Evolutionary conservation across 1,140 invertebrate genomes (phyloP).

Genomic region (Homarus americanus): DNA sequence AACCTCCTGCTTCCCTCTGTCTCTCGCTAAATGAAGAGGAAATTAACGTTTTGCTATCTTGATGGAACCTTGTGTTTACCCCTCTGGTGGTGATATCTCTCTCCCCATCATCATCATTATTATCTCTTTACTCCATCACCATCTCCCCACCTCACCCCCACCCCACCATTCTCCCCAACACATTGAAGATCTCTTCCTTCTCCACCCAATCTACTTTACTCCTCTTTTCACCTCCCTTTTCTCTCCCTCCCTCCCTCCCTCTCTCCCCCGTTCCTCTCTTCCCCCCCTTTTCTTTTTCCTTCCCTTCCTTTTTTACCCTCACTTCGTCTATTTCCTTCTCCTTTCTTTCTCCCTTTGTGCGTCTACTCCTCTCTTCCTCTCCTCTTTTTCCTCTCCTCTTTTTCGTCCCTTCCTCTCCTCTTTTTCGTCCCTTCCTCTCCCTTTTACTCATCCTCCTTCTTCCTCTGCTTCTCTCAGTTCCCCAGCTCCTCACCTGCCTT

Average conservation of each 20-base stretch:
- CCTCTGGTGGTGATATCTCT: too few relatives aligned
- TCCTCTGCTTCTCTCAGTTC: too few relatives aligned
- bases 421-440: too few relatives aligned
- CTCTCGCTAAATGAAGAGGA: neutral
- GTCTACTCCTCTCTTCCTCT: neutral
- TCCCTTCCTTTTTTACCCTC: neutral
- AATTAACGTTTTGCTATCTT: neutral
- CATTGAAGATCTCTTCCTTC: neutral
- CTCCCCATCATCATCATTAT: too few relatives aligned
- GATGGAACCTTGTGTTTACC: too few relatives aligned
- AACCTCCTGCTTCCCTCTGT: neutral
- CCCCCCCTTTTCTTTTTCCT: neutral
- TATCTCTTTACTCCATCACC: too few relatives aligned
- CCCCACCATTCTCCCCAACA: neutral
- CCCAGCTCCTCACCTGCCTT: too few relatives aligned
- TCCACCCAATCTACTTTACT: too few relatives aligned
- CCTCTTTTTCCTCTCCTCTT: neutral
- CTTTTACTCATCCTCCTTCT: neutral
- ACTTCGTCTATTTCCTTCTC: neutral
- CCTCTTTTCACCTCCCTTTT: neutral
- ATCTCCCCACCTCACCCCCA: too few relatives aligned
- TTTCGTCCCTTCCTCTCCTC: neutral
- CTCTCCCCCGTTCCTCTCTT: neutral
- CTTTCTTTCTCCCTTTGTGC: neutral
- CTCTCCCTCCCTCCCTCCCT: neutral